Evolutionary conservation across 2,797 vertebrate genomes (phyloP), one percentile per base, ranked within the genome.

Genomic region (Staurois parvus): DNA sequence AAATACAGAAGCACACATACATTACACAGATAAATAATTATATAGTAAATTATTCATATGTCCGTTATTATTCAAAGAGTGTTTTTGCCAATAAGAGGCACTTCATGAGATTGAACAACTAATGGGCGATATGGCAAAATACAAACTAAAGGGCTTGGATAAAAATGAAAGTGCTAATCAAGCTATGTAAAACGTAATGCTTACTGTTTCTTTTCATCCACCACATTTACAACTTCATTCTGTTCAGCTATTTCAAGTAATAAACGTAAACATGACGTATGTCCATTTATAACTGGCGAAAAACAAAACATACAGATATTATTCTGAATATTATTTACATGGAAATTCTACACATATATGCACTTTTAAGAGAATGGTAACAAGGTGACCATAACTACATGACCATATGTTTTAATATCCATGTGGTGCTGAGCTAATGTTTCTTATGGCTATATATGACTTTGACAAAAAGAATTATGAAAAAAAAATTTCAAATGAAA

Each of bases 161-260:
- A 52, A 52, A 17, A 48, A 56, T 7, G 48, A 59, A 24, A 59
- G 52, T 24, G 5, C 52, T 59, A 59, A 59, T 24, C 19, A 7
- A 24, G 21, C 1, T 24, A 21, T 59, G 52, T 6, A 59, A 59
- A 24, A 59, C 21, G n/a, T 24, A 24, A 24, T 45, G 97, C 98
- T 97, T 92, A 99, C 98, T 97, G 97, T 96, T 97, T 97, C 95
- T 96, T 98, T 94, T 95, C 95, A 2, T 99, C 98, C 2, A 94
- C 95, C 28, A 95, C 93, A 0, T 99, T 96, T 2, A 96, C 93
- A 0, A 95, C 90, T 77, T 96, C 96, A 12, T 94, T 93, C 88
- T 93, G 93, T 83, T 98, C 97, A 7, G 95, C 90, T 42, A 96
- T 96, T 85, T 99, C 98, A 90, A 99, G 93, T 91, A 99, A 94